Base-by-base conservation (phyloP, 2,888 invertebrate genomes). In the Epinotia bilunana region DNA sequence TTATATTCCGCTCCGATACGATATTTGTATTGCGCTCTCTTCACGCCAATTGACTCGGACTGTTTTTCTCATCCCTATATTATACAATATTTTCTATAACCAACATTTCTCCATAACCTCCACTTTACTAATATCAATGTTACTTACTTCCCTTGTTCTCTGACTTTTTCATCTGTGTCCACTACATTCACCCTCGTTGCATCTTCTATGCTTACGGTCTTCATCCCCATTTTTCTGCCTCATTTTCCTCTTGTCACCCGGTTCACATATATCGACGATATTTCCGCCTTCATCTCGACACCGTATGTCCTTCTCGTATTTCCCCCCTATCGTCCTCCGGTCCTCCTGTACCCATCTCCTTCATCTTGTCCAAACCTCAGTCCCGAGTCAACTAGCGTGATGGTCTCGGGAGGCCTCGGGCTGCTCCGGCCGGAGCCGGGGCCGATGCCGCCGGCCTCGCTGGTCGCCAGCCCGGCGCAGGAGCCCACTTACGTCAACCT, bases 401-500 rank as follows among this genome's bases (percentile, higher is more conserved):
- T 94, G 92, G 92, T 94, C 74, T 91, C 93, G 28, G 93, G 91
- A 78, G 91, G 93, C 78, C 83, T 94, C 77, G 94, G 93, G 83
- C 90, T 93, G 76, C 93, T 89, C 80, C 89, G 94, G 84, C 92
- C 95, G 85, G 95, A 95, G 93, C 94, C 95, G 86, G 90, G 92
- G 80, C 92, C 94, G 78, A 90, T 94, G 83, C 91, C 92, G 78
- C 87, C 89, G 74, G 88, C 89, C 61, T 87, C 89, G 79, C 88
- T 93, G 80, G 91, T 91, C 77, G 94, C 95, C 82, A 95, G 95
- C 89, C 95, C 96, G 83, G 96, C 97, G 79, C 98, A 97, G 95
- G 97, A 98, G 95, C 98, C 98, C 83, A 98, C 98, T 86, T 98
- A 98, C 95, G 98, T 98, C 94, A 98, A 98, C 96, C 97, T 98